Evolutionary conservation across 2,888 invertebrate species (phyloP).

Genomic region (Tupiocoris notatus): DNA sequence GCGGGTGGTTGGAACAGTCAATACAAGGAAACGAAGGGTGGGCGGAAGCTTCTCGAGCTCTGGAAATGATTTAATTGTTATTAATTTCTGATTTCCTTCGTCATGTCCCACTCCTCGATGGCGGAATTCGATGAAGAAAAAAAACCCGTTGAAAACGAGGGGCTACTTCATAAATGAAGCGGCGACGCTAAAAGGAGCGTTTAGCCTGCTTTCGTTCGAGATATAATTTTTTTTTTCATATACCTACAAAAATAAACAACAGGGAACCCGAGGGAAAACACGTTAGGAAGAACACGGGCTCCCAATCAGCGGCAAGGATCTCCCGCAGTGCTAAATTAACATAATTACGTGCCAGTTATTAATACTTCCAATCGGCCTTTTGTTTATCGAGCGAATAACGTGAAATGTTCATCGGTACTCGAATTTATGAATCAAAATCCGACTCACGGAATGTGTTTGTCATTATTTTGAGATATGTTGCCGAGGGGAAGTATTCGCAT

Average conservation of each 20-base stretch:
- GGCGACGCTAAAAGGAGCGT: conserved; percentile 20
- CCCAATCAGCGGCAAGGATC: not conserved
- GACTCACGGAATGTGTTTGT: not conserved
- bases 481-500: not conserved
- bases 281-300: not conserved
- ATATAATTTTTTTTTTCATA: not conserved
- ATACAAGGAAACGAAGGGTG: not conserved
- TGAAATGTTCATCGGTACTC: not conserved
- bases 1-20: conserved; percentile 20
- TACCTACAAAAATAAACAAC: not conserved
- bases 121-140: not conserved
- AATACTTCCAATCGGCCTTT: conserved; percentile 12
- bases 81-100: conserved; percentile 7
- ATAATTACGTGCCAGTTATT: conserved; percentile 21
- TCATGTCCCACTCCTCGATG: too few relatives aligned
- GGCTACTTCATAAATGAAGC: conserved; percentile 11
- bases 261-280: not conserved
- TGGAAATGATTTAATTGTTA: conserved; percentile 16
- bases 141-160: not conserved
- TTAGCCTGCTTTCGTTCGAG: not conserved
- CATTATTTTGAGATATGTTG: too few relatives aligned
- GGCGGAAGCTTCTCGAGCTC: not conserved
- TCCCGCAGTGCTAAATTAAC: conserved; percentile 5
- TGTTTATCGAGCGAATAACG: not conserved
- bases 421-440: not conserved